These are phyloP conservation scores for Lepidocyrtinus sp. DNA, from an alignment of 2,888 invertebrate genomes.

Conservation along the genomic window DNA sequence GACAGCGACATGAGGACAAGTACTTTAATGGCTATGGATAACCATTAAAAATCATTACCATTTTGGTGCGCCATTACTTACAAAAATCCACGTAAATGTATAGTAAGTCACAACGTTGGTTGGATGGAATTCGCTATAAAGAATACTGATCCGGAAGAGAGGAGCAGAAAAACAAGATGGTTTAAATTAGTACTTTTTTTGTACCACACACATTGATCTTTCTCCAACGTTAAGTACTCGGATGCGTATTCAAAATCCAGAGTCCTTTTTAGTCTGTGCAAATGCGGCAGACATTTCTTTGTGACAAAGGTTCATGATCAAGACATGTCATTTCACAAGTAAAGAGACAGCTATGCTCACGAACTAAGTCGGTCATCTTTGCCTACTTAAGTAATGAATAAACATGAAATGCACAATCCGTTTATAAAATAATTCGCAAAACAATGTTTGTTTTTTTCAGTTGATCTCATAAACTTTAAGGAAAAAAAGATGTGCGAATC, in stretches of 20 bases:
- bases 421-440: too few relatives aligned
- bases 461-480: too few relatives aligned
- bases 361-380: slow-evolving; percentile 54
- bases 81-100: background rate
- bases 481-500: too few relatives aligned
- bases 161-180: background rate
- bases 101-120: background rate
- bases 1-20: slow-evolving; percentile 18
- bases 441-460: too few relatives aligned
- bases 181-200: slow-evolving; percentile 12
- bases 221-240: background rate
- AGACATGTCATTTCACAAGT: slow-evolving; percentile 37
- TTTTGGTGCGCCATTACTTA: slow-evolving; percentile 20
- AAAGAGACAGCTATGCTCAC: slow-evolving; percentile 38
- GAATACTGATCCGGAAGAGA: slow-evolving; percentile 3
- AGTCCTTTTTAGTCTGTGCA: background rate
- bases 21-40: slow-evolving; percentile 20
- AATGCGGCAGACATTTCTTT: slow-evolving; percentile 2
- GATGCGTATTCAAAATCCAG: too few relatives aligned
- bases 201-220: slow-evolving; percentile 6
- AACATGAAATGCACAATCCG: too few relatives aligned
- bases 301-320: slow-evolving; percentile 15
- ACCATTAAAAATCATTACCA: slow-evolving; percentile 34
- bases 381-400: too few relatives aligned
- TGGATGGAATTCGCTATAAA: slow-evolving; percentile 9